phyloP scores from a whole-genome alignment of 30 jellyfish, hydroid and myxozoan genomes.

The Sanderia malayensis region DNA sequence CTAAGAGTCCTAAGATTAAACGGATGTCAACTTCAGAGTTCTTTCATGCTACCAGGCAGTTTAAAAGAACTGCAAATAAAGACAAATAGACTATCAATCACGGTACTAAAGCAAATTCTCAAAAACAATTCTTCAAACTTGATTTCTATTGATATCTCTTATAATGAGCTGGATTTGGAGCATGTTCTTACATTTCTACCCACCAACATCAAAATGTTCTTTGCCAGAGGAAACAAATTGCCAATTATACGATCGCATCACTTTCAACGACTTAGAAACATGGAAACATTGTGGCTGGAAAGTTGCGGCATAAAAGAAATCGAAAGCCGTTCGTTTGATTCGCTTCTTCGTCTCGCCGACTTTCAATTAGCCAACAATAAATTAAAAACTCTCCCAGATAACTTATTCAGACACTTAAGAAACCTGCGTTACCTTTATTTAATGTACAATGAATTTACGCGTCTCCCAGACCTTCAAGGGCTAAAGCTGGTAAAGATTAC shows the following conservation, averaged over 20 bases:
- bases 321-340: slow-evolving; percentile 23
- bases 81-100: background rate
- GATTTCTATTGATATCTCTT: background rate
- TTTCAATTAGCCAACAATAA: slow-evolving; percentile 18
- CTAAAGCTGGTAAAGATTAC: background rate
- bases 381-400: slow-evolving; percentile 15
- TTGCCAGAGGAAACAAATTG: slow-evolving; percentile 1
- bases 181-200: slow-evolving; percentile 11
- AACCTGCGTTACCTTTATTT: background rate
- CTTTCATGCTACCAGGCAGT: background rate
- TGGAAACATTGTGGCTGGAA: background rate
- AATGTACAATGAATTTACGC: slow-evolving; percentile 4
- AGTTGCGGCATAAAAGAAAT: slow-evolving; percentile 13
- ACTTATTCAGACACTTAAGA: background rate
- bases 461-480: slow-evolving; percentile 32
- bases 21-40: slow-evolving; percentile 3
- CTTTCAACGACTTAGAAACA: background rate
- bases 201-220: background rate
- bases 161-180: background rate
- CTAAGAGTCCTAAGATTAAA: background rate
- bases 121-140: background rate
- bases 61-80: background rate
- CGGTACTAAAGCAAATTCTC: slow-evolving; percentile 1
- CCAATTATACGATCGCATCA: background rate
- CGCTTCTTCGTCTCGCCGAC: background rate